phyloP scores from a whole-genome alignment of 2,888 invertebrate genomes.

The Pecten maximus region DNA sequence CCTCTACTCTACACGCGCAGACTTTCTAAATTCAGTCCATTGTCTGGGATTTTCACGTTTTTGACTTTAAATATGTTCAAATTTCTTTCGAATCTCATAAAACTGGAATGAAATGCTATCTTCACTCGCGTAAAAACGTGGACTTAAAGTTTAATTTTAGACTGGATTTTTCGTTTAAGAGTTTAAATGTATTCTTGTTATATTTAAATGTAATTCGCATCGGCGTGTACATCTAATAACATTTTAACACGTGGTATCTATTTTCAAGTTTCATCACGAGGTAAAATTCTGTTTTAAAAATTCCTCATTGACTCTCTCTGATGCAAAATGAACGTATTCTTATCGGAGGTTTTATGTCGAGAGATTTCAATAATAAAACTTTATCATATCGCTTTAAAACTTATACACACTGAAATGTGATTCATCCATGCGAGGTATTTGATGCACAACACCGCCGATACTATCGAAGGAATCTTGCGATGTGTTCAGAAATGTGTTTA shows the following conservation, averaged over 20 bases:
- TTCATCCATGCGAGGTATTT: not conserved
- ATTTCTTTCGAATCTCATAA: not conserved
- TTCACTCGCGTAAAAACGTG: not conserved
- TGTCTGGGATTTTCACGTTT: not conserved
- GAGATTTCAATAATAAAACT: not conserved
- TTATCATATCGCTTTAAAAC: not conserved
- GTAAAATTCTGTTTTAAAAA: constrained; percentile 1
- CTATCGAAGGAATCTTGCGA: not conserved
- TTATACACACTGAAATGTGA: not conserved
- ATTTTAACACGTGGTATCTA: not conserved
- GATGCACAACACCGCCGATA: not conserved
- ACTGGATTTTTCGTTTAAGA: not conserved
- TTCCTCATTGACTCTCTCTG: not conserved
- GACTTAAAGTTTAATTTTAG: constrained; percentile 6
- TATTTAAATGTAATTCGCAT: not conserved
- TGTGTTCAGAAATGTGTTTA: constrained; percentile 1
- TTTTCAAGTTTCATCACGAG: not conserved
- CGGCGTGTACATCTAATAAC: constrained; percentile 20
- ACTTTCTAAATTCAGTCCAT: not conserved
- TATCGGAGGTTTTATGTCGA: not conserved
- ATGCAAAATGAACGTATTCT: not conserved
- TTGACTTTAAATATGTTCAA: constrained; percentile 11
- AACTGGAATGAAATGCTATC: not conserved
- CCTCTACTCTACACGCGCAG: too few species aligned
- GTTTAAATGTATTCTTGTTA: not conserved